Base-by-base conservation (phyloP, 2,113 vertebrate species). In the Eclectus roratus region DNA sequence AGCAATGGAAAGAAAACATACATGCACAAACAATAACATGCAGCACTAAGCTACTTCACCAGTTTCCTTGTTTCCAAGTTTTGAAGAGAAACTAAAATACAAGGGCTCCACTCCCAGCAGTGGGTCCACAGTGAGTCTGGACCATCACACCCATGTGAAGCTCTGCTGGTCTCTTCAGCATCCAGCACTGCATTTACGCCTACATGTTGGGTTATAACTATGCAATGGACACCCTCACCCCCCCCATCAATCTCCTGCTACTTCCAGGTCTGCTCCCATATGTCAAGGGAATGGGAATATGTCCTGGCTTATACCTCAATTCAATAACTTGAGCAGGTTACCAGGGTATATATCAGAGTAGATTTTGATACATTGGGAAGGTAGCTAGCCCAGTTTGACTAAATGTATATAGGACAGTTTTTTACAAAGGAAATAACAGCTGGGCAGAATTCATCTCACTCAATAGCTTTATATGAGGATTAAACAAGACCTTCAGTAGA, bases 121-220 rank as follows among this genome's bases (percentile, higher is more conserved):
- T 6, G 41, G 5, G 14, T 64, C 39, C 2, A 0, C 2, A 1
- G 10, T n/a, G 28, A 74, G 19, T 64, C 73, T 60, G 47, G 53
- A 55, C 8, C 33, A 3, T 8, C 6, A 18, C 1, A 9, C 56
- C 39, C 0, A 0, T 10, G 5, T 31, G 47, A 52, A 79, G 24
- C 3, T 74, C 27, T 77, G 31, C 39, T 70, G 25, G 29, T 80
- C 16, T 65, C 33, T 56, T 16, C 41, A 58, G 41, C 55, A 63
- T 43, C 46, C 64, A 79, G 71, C 39, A 47, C 12, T 33, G n/a
- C 25, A 46, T 46, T 55, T 53, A 39, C 37, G 9, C 7, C 4
- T 17, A 49, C 0, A 0, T 29, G 4, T 18, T 29, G 35, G 16
- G 13, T 58, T 73, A 7, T 27, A 63, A 17, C 21, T 53, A 73